A percentile compares a stretch with the other conserved stretches of the same genome.
Conservation (phyloP, 2,888 invertebrate species). For the Melieria crassipennis region DNA sequence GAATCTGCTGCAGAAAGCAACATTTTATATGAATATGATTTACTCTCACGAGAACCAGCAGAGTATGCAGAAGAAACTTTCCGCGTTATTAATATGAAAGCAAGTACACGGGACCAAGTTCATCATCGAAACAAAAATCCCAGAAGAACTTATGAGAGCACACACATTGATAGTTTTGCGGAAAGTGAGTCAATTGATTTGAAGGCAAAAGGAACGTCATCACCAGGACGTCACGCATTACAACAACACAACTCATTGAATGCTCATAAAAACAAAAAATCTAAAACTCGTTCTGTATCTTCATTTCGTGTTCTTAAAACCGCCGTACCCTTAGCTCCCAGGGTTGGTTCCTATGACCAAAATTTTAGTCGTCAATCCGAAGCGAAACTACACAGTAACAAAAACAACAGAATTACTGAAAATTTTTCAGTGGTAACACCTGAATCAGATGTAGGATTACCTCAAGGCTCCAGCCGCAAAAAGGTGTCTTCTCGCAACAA, state of each 20-base stretch:
- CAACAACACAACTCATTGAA: slow-evolving; percentile 72
- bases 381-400: slow-evolving; percentile 26
- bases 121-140: slow-evolving; percentile 27
- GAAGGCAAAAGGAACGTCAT: too few relatives aligned
- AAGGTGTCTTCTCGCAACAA: slow-evolving; percentile 49
- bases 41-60: slow-evolving; percentile 84
- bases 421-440: slow-evolving; percentile 9
- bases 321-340: slow-evolving; percentile 69
- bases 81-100: slow-evolving; percentile 81
- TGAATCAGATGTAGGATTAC: slow-evolving; percentile 14
- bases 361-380: slow-evolving; percentile 21
- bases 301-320: slow-evolving; percentile 79
- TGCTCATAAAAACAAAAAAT: slow-evolving; percentile 68
- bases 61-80: slow-evolving; percentile 88
- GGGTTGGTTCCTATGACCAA: slow-evolving; percentile 4
- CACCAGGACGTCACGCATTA: too few relatives aligned
- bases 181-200: too few relatives aligned
- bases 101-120: slow-evolving; percentile 59
- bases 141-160: slow-evolving; percentile 36
- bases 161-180: slow-evolving; percentile 39
- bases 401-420: slow-evolving; percentile 36
- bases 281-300: slow-evolving; percentile 75
- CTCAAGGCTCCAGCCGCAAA: slow-evolving; percentile 16
- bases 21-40: slow-evolving; percentile 85
- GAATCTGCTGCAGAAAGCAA: slow-evolving; percentile 61